Conservation (phyloP, 2,113 vertebrate species). For the Lagopus muta region DNA sequence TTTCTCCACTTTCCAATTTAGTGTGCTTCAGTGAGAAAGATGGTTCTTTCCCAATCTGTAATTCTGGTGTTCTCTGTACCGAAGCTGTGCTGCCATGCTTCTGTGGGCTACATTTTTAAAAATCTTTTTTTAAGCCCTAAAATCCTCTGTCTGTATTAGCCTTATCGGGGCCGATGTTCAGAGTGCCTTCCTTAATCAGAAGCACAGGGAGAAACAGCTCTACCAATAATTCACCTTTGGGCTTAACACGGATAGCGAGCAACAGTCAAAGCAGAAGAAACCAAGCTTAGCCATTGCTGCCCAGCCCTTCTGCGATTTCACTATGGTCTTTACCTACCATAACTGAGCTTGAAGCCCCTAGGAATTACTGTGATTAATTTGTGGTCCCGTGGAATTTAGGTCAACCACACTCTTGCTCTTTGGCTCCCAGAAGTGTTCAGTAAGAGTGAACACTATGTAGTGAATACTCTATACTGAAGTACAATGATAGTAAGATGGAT, state of each 20-base stretch:
- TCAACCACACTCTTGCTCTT: background rate
- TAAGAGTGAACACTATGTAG: background rate
- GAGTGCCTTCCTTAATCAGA: background rate
- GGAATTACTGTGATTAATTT: background rate
- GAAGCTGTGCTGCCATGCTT: background rate
- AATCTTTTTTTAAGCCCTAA: background rate
- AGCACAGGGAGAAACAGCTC: background rate
- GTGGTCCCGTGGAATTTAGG: fast-evolving
- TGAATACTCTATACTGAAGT: background rate
- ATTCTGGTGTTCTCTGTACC: background rate
- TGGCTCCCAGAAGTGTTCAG: background rate
- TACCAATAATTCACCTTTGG: background rate
- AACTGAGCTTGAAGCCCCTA: background rate
- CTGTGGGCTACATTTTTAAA: background rate
- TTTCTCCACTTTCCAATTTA: background rate
- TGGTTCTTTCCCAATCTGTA: background rate
- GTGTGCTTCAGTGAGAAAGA: background rate
- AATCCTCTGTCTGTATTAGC: background rate
- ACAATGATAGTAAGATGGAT: background rate
- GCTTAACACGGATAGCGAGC: background rate
- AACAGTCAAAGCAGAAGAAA: background rate
- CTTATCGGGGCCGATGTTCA: constrained; percentile 5
- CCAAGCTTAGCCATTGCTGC: background rate
- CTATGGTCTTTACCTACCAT: background rate
- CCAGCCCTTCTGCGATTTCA: background rate